Evolutionary conservation across 2,113 vertebrate species (phyloP).

Genomic region (Arizona elegans): DNA sequence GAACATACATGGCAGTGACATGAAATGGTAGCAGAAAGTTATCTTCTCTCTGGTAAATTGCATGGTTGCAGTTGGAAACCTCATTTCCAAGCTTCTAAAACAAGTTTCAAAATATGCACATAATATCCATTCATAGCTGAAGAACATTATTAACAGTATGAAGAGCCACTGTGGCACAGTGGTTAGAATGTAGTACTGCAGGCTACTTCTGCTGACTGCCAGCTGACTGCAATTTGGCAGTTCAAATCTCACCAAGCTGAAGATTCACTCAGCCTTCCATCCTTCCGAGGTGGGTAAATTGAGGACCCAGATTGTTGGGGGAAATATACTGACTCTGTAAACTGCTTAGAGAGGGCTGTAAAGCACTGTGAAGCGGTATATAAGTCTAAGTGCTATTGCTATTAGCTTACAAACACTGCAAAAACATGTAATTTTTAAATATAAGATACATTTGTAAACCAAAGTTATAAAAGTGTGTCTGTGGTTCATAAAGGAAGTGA

Average conservation of each 20-base stretch:
- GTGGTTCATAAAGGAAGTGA: conserved; percentile 8
- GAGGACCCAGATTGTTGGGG: too few relatives aligned
- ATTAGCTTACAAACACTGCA: conserved; percentile 3
- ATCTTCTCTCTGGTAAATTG: not conserved
- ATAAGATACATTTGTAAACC: not conserved
- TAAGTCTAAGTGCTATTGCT: too few relatives aligned
- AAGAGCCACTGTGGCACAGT: too few relatives aligned
- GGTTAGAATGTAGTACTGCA: too few relatives aligned
- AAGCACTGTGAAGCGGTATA: too few relatives aligned
- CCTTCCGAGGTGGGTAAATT: too few relatives aligned
- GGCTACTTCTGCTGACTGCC: too few relatives aligned
- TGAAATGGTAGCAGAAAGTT: not conserved
- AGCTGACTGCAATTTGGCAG: too few relatives aligned
- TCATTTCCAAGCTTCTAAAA: not conserved
- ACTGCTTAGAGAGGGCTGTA: too few relatives aligned
- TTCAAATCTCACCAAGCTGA: too few relatives aligned
- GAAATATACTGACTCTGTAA: too few relatives aligned
- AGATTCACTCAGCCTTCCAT: too few relatives aligned
- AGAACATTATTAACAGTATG: not conserved
- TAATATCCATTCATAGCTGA: conserved; percentile 13
- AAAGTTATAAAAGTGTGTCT: conserved; percentile 8
- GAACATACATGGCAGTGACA: not conserved
- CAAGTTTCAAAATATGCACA: not conserved
- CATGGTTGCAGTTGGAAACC: not conserved
- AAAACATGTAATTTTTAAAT: conserved; percentile 15